These are phyloP conservation scores for Eucidaris tribuloides DNA, from an alignment of 35 echinoderm and acorn worm species.

Conservation along the genomic window DNA sequence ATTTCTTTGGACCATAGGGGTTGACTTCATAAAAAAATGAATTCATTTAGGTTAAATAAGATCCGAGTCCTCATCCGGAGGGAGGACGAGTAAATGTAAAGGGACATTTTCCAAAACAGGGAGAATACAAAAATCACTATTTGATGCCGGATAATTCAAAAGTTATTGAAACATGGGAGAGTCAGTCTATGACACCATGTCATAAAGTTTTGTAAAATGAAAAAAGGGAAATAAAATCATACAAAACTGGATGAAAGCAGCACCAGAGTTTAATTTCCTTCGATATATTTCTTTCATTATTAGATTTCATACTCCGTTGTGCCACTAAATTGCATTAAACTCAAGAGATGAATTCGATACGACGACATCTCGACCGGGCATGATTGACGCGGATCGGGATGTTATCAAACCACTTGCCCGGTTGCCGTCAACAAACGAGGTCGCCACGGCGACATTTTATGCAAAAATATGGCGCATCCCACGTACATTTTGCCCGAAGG, in stretches of 20 bases:
- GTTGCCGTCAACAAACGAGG: not conserved
- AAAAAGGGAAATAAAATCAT: not conserved
- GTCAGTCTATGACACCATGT: not conserved
- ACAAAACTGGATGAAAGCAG: not conserved
- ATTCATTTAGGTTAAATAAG: no score
- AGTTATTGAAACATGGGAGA: not conserved
- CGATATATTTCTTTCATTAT: conserved; percentile 13
- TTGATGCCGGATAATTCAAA: not conserved
- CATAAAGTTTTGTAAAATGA: not conserved
- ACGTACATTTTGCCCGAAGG: not conserved
- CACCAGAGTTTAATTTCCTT: conserved; percentile 2
- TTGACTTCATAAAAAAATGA: no score
- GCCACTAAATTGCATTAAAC: conserved; percentile 1
- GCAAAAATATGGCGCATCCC: not conserved
- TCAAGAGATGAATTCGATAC: not conserved
- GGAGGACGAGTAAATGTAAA: not conserved
- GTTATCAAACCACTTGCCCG: no score
- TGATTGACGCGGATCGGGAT: no score
- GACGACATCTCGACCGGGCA: not conserved
- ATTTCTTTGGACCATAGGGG: no score
- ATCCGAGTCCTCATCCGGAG: not conserved
- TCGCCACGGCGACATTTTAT: not conserved
- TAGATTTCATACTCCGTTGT: conserved; percentile 28
- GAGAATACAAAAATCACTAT: not conserved
- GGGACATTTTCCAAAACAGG: not conserved